A percentile compares a stretch with the other conserved stretches of the same genome.
These are phyloP conservation scores for Propithecus coquereli DNA, from an alignment of 2,113 vertebrate genomes.

Conservation along the genomic window DNA sequence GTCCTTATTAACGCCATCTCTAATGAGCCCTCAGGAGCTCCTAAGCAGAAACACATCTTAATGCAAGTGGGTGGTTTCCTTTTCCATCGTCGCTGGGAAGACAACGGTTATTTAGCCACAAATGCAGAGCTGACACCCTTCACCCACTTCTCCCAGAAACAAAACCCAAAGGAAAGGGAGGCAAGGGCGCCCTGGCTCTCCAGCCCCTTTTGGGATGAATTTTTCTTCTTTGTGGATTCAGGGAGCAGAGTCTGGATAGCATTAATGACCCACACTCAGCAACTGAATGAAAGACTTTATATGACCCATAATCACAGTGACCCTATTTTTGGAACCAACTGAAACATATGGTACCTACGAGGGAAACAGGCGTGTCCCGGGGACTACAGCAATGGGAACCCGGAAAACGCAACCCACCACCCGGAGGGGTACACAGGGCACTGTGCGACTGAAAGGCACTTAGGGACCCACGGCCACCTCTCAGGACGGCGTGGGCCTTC, in stretches of 20 bases:
- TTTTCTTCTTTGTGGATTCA: neutral
- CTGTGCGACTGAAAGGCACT: neutral
- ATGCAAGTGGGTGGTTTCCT: neutral
- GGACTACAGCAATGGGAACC: neutral
- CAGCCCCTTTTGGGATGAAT: neutral
- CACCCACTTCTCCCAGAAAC: neutral
- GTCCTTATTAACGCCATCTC: neutral
- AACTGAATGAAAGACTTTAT: neutral
- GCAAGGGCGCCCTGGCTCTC: neutral
- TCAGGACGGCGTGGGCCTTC: neutral
- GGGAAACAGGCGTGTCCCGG: neutral
- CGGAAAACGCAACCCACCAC: fast-evolving
- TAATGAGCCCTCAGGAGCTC: neutral
- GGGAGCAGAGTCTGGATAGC: neutral
- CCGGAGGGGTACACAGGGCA: neutral
- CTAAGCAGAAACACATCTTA: neutral
- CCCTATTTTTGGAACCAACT: neutral
- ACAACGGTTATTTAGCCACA: neutral
- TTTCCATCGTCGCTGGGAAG: neutral
- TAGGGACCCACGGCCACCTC: fast-evolving
- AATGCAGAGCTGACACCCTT: neutral
- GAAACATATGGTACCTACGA: neutral
- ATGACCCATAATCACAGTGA: neutral
- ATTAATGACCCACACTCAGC: neutral
- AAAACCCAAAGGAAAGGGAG: neutral